Conservation (phyloP, 2,113 vertebrate species). For the pig (Sus scrofa) region DNA sequence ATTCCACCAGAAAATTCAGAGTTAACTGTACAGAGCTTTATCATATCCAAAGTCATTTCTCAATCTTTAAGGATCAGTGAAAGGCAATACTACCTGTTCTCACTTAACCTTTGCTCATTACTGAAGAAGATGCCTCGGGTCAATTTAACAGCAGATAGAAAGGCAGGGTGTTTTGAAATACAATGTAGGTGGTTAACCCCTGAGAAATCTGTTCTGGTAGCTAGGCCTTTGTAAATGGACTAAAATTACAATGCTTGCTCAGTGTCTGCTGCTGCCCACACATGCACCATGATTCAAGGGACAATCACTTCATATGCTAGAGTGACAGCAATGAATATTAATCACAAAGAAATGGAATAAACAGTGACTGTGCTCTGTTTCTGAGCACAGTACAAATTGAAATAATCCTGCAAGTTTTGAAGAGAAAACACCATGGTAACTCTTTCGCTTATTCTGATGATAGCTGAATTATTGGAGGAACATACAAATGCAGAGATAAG, state of each 20-base stretch:
- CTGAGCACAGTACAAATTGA: not conserved
- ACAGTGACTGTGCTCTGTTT: not conserved
- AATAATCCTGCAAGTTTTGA: not conserved
- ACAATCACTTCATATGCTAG: constrained; percentile 15
- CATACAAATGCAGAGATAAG: not conserved
- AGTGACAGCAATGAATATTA: constrained; percentile 32
- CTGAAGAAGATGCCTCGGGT: not conserved
- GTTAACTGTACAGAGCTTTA: not conserved
- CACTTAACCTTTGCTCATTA: not conserved
- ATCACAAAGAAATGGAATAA: constrained; percentile 28
- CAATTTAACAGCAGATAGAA: not conserved
- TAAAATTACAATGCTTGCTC: constrained; percentile 4
- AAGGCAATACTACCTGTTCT: not conserved
- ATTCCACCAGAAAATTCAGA: not conserved
- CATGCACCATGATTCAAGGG: not conserved
- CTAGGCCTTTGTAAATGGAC: constrained; percentile 24
- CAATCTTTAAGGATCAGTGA: not conserved
- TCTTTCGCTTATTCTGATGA: not conserved
- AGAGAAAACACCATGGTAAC: not conserved
- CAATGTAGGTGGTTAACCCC: not conserved
- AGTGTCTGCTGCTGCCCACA: constrained; percentile 21
- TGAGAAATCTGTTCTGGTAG: not conserved
- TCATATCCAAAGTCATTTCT: not conserved
- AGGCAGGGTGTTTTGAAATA: not conserved
- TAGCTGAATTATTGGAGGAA: not conserved